Evolutionary conservation across 2,888 invertebrate species (phyloP).

Genomic region (Zootermopsis nevadensis): DNA sequence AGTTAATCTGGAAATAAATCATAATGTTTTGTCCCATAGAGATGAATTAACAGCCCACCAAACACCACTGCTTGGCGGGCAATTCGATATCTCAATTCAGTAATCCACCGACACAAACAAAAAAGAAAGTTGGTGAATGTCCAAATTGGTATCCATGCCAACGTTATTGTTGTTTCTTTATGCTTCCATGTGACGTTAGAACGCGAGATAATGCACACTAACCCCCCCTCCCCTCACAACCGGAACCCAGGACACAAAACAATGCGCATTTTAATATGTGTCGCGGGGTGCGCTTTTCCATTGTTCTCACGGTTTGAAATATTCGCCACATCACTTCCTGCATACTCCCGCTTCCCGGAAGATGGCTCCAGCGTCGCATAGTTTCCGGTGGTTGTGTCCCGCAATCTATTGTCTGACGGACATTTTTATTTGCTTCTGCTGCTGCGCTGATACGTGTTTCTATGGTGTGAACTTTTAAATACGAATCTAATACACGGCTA

Average conservation of each 20-base stretch:
- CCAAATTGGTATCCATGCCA: constrained; percentile 10
- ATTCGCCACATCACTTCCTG: constrained; percentile 39
- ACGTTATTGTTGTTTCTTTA: not conserved
- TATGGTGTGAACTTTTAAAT: not conserved
- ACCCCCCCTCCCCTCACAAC: not conserved
- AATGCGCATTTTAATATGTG: constrained; percentile 38
- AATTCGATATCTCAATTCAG: not conserved
- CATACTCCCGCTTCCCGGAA: constrained; percentile 23
- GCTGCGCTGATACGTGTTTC: not conserved
- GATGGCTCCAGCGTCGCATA: constrained; percentile 34
- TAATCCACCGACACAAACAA: not conserved
- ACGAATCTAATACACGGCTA: constrained; percentile 2
- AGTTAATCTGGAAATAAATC: not conserved
- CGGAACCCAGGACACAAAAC: constrained; percentile 21
- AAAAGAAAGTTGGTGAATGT: not conserved
- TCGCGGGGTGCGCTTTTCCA: constrained; percentile 19
- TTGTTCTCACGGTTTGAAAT: constrained; percentile 36
- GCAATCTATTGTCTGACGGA: constrained; percentile 21
- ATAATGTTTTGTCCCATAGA: not conserved
- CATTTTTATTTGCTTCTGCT: constrained; percentile 20
- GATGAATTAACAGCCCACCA: not conserved
- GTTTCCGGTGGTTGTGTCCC: constrained; percentile 28
- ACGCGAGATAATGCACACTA: constrained; percentile 1
- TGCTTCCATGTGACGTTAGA: not conserved
- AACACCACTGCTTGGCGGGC: not conserved